Conservation (phyloP, 2,113 vertebrate genomes). For the Rattus norvegicus region DNA sequence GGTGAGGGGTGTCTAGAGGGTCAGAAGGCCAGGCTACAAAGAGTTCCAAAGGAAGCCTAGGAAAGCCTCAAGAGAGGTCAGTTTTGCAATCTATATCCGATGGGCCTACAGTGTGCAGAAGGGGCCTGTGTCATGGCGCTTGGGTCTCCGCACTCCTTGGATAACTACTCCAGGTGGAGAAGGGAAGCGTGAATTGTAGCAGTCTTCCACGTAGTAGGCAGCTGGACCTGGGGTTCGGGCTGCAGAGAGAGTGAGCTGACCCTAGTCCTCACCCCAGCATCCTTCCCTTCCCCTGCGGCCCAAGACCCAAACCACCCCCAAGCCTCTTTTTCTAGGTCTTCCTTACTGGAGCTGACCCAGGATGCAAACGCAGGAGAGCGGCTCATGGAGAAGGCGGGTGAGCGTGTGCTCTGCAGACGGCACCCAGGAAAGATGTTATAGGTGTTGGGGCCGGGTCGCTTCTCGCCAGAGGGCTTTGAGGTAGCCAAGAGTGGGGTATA, state of each 20-base stretch:
- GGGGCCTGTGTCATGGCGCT: constrained; percentile 41
- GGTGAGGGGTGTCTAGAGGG: not conserved
- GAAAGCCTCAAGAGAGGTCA: not conserved
- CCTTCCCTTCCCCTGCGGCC: rapidly evolving
- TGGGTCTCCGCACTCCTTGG: constrained; percentile 73
- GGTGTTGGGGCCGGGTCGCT: constrained; percentile 38
- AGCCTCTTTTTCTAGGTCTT: not conserved
- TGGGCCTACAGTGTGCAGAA: constrained; percentile 41
- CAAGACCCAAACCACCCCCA: not conserved
- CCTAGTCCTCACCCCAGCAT: not conserved
- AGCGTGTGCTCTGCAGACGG: not conserved
- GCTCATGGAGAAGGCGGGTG: constrained; percentile 50
- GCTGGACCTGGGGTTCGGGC: constrained; percentile 23
- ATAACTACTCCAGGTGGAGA: not conserved
- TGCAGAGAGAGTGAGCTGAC: not conserved
- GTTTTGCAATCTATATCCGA: rapidly evolving
- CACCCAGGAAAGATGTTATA: not conserved
- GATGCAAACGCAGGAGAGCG: not conserved
- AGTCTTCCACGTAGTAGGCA: not conserved
- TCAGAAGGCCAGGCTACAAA: not conserved
- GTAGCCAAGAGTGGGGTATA: not conserved
- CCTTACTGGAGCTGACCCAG: constrained; percentile 63
- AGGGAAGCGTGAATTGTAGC: not conserved
- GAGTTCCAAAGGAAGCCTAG: not conserved
- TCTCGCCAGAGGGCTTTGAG: not conserved